Evolutionary conservation across 2,113 vertebrate genomes (phyloP), one percentile per base, ranked within the genome.

Genomic region (Embiotoca jacksoni): DNA sequence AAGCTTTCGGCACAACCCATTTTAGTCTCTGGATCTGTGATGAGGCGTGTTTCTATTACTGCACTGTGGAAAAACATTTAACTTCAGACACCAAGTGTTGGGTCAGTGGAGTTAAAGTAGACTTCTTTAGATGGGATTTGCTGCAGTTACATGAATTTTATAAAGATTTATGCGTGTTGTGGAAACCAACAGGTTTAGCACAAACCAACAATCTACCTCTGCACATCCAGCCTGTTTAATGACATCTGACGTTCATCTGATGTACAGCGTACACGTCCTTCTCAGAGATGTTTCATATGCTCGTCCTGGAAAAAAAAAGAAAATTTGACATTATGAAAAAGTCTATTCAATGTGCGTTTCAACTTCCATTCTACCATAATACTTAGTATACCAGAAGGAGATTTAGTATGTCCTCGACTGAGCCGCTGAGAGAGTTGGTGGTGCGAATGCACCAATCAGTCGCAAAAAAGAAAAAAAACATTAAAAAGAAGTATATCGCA

Each of bases 1-100:
- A 0, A 53, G 30, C 8, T 3, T 55, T 80, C 5, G 0, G 36
- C 49, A 47, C 58, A 41, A 36, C 72, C 75, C 47, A 32, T 32
- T 36, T 0, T 4, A 39, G 66, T 52, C 47, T n/a, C 23, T 67
- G 63, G 79, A 60, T 56, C 70, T 61, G 53, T 23, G 35, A 52
- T 59, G 66, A 75, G 60, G 44, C 31, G 33, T 70, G 23, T 59
- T 54, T 78, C 63, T 65, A 55, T 58, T 53, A 31, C 54, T 9
- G 46, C 32, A 23, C 39, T 63, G n/a, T 6, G 52, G 14, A 3
- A 13, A 69, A 37, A 78, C 31, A 47, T 44, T 46, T 9, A 74
- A 8, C 23, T 23, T 35, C 39, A 14, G 11, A 49, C 33, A 33
- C 35, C 23, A 23, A 23, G 23, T 23, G 23, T 54, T 41, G 11